Percentiles rank a stretch among this genome's conserved stretches.
Evolutionary conservation across 2,113 vertebrate genomes (phyloP).

Genomic region (Amazona vittata): DNA sequence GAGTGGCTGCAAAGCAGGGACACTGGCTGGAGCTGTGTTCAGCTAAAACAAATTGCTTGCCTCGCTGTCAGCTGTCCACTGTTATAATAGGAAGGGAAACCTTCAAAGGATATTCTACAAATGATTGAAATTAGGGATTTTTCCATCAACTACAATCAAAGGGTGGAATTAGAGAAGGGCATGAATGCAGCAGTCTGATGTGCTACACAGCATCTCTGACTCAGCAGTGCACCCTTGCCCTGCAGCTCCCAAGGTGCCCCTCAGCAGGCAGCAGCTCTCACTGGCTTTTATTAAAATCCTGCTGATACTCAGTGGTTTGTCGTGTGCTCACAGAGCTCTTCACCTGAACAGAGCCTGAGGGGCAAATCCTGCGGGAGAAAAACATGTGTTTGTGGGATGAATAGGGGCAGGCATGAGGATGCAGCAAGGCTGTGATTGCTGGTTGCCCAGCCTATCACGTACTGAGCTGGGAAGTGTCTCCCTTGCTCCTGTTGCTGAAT

Average conservation of each 20-base stretch:
- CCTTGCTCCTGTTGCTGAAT: neutral
- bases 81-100: neutral
- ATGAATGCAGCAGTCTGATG: neutral
- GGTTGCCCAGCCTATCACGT: rapidly evolving
- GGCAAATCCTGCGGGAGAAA: neutral
- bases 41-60: rapidly evolving
- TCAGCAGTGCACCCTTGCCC: neutral
- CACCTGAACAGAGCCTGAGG: neutral
- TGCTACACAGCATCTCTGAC: neutral
- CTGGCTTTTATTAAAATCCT: neutral
- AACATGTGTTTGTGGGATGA: neutral
- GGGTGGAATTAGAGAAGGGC: neutral
- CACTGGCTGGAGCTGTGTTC: rapidly evolving
- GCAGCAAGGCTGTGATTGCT: neutral
- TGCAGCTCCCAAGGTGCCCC: neutral
- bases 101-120: neutral
- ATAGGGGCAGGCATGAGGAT: neutral
- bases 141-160: neutral
- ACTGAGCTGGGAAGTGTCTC: neutral
- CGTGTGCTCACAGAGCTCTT: neutral
- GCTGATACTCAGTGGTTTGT: neutral
- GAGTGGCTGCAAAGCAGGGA: neutral
- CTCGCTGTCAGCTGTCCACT: neutral
- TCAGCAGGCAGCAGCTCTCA: neutral
- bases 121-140: neutral